phyloP scores from a whole-genome alignment of 2,113 vertebrate genomes.

The Noturus placidus region DNA sequence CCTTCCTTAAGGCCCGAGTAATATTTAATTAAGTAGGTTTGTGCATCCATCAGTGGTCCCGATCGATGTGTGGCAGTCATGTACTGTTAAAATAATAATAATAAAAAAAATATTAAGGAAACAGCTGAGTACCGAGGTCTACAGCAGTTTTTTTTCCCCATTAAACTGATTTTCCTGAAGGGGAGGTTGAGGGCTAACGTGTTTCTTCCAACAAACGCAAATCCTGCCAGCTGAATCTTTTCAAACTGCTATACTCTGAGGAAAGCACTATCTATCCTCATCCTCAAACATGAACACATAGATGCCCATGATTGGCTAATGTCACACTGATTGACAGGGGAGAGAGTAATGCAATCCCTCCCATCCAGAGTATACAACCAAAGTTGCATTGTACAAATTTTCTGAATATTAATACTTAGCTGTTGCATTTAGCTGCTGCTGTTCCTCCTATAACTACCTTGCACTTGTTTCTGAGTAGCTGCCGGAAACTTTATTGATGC shows the following conservation, averaged over 20 bases:
- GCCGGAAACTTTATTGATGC: background rate
- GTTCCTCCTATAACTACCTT: background rate
- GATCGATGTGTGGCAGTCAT: conserved; percentile 69
- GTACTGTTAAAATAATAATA: conserved; percentile 18
- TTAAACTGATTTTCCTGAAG: background rate
- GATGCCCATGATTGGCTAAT: background rate
- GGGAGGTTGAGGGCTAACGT: background rate
- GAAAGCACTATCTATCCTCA: background rate
- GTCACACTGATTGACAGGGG: background rate
- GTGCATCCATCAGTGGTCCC: conserved; percentile 65
- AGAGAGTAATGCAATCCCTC: background rate
- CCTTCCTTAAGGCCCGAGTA: conserved; percentile 64
- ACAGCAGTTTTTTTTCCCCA: background rate
- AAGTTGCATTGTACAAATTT: background rate
- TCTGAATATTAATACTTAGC: background rate
- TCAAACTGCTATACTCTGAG: background rate
- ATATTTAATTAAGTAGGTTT: conserved; percentile 79
- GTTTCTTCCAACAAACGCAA: background rate
- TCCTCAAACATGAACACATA: background rate
- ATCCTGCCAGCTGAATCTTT: background rate
- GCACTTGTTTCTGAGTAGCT: background rate
- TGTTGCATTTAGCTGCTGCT: background rate
- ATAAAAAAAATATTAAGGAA: background rate
- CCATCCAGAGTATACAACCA: background rate
- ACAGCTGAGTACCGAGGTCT: background rate